A percentile compares a stretch with the other conserved stretches of the same genome.
Conservation (phyloP, 1,140 invertebrate genomes). For the Dendroctonus ponderosae region DNA sequence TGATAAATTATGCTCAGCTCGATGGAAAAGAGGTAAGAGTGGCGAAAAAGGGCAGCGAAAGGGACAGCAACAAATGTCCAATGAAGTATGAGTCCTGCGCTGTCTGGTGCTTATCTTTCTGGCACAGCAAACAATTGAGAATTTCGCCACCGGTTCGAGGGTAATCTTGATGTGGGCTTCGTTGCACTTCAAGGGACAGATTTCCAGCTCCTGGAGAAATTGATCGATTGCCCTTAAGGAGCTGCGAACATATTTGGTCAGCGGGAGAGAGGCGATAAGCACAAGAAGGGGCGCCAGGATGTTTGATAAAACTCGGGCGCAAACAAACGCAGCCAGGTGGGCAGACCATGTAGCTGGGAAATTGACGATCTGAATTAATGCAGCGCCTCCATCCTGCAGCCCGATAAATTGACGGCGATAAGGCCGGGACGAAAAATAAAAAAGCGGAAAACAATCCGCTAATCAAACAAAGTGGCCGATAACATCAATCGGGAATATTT, state of each 20-base stretch:
- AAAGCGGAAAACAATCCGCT: constrained; percentile 43
- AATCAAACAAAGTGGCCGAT: constrained; percentile 41
- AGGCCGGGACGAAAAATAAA: constrained; percentile 24
- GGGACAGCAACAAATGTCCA: constrained; percentile 28
- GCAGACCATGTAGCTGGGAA: neutral
- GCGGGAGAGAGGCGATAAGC: constrained; percentile 14
- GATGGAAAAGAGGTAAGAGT: neutral
- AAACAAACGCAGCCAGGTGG: constrained; percentile 7
- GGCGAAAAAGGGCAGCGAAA: neutral
- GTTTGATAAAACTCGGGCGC: too few species aligned
- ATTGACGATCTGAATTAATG: constrained; percentile 23
- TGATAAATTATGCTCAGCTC: neutral
- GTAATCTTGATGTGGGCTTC: constrained; percentile 23
- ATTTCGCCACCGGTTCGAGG: constrained; percentile 26
- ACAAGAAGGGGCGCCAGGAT: too few species aligned
- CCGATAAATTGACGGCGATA: constrained; percentile 38
- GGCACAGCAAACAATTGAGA: constrained; percentile 34
- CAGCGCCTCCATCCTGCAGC: constrained; percentile 26
- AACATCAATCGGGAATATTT: constrained; percentile 44
- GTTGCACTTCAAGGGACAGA: constrained; percentile 32
- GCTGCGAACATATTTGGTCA: constrained; percentile 29
- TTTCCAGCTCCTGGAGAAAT: constrained; percentile 29
- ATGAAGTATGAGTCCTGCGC: constrained; percentile 33
- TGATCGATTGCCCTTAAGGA: constrained; percentile 32
- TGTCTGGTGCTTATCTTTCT: constrained; percentile 32